Base-by-base conservation (phyloP, 2,797 vertebrate genomes). In the Helicolenus hilgendorfi region DNA sequence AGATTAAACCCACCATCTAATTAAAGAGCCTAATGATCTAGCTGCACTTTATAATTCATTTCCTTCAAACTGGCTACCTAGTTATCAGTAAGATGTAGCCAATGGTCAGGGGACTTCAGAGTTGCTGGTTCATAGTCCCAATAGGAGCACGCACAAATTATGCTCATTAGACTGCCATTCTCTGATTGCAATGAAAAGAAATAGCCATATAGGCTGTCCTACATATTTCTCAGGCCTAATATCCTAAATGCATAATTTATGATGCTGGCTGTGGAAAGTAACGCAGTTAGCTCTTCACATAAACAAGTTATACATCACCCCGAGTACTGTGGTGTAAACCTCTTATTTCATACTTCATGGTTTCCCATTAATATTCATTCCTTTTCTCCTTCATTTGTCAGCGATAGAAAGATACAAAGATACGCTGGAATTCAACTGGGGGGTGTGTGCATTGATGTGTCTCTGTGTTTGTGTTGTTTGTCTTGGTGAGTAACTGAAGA, bases 191-290 rank as follows among this genome's bases (percentile, higher is more conserved):
- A 70, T 84, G 79, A 84, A 88, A 91, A 83, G 71, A 79, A 85
- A 78, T 68, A 83, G 86, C 80, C 58, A 18, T 86, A 86, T 74
- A 45, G 77, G 78, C 68, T 87, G 86, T 79, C 84, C 90, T 89
- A 80, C 79, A 95, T 94, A 87, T 84, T 85, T 86, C 77, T 76
- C 81, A 93, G 83, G 84, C 84, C 77, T 79, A 69, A 90, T 95
- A 85, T 94, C 73, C 83, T 83, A 71, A 89, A 90, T 93, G 70
- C 83, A 94, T 92, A 81, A 96, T 94, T 90, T 91, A 91, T 85
- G 79, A 79, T 56, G 36, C 33, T 59, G 74, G 65, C 77, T 89
- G 35, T 45, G 72, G 67, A 85, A 70, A 77, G 81, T 79, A 91
- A 83, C 29, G 6, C 77, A 72, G 72, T 89, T 72, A 77, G 67